Evolutionary conservation across 23 tunicate genomes (phyloP), one percentile per base, ranked within the genome.

Genomic region (Diplosoma virens): DNA sequence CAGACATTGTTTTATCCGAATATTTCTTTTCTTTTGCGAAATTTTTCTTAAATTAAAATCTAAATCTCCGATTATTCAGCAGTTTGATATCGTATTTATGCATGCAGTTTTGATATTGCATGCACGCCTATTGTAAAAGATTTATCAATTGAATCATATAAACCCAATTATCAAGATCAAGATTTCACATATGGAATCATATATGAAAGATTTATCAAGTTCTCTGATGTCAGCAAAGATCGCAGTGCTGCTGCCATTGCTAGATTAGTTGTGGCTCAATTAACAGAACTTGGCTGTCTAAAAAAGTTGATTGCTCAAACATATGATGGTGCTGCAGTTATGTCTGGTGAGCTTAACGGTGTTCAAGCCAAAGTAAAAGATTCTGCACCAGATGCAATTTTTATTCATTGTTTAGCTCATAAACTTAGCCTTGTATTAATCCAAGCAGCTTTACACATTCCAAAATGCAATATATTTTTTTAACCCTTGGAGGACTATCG

Each of bases 331-430:
- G 75, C 75, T 34, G 52, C 53, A 2, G 55, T 36, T 34, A 36
- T 41, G 75, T 34, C 75, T 16, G 55, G 55, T 11, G 75, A 41
- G 54, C 32, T 68, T 53, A 68, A 68, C 30, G 34, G 69, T 63
- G 69, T 28, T 30, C 34, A 63, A 30, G 69, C 69, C n/a, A 63
- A 63, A 30, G 36, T 63, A 63, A 63, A 63, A 63, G 36, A 63
- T 11, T 63, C 34, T 63, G 69, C 36, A 5, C 69, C 36, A 26
- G 69, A 63, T 63, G 69, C 36, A 63, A 30, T 63, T 7, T 63
- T 63, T 63, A 63, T 63, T 63, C 69, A 63, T 23, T 63, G 69
- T 23, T 63, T 28, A 5, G 69, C 69, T 63, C 69, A 63, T 35
- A 63, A 63, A 18, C 7, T 30, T 4, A 63, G 14, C 30, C 36